Evolutionary conservation across 2,113 vertebrate genomes (phyloP).

Genomic region (Myrmophylax atrothorax): DNA sequence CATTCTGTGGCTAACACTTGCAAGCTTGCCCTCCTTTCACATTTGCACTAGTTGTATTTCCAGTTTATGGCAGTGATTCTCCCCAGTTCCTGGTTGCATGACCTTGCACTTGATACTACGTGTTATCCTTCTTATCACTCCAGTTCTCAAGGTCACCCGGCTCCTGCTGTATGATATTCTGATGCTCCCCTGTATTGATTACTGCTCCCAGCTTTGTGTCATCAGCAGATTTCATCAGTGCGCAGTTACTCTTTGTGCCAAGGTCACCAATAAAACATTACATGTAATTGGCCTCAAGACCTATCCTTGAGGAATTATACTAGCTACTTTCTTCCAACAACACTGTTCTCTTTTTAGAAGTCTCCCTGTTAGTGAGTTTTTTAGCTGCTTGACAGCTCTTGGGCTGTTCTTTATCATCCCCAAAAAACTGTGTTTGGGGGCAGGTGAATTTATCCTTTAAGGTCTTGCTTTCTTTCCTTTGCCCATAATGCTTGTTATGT

Average conservation of each 20-base stretch:
- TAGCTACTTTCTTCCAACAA: not conserved
- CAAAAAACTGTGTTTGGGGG: not conserved
- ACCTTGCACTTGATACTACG: not conserved
- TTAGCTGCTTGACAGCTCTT: not conserved
- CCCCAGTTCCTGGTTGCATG: not conserved
- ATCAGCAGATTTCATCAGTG: constrained; percentile 45
- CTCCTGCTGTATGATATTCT: not conserved
- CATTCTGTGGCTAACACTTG: not conserved
- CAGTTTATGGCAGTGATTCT: not conserved
- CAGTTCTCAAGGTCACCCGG: constrained; percentile 4
- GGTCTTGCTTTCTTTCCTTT: not conserved
- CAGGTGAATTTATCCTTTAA: not conserved
- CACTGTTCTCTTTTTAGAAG: not conserved
- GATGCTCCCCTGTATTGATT: constrained; percentile 19
- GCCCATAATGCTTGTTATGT: not conserved
- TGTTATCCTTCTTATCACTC: not conserved
- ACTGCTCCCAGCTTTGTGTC: constrained; percentile 1
- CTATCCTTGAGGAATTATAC: not conserved
- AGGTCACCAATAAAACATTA: constrained; percentile 21
- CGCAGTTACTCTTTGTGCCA: not conserved
- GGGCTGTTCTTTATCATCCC: not conserved
- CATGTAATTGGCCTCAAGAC: constrained; percentile 1
- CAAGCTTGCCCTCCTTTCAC: not conserved
- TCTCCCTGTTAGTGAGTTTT: not conserved
- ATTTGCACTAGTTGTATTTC: not conserved